These are phyloP conservation scores for Spialia ferax DNA, from an alignment of 2,888 invertebrate species.

Conservation along the genomic window DNA sequence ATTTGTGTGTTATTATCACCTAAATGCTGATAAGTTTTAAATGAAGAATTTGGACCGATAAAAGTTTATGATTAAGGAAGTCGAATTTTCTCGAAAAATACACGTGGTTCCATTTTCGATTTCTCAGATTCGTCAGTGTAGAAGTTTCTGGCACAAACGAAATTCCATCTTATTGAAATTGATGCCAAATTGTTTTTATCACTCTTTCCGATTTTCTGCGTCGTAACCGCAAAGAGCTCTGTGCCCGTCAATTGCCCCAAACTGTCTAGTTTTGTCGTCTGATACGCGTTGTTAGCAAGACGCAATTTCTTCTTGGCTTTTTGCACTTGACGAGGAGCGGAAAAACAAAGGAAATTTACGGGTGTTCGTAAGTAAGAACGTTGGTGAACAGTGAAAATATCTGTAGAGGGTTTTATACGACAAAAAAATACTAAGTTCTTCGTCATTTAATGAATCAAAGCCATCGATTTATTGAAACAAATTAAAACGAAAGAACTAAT, in stretches of 20 bases:
- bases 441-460: no score
- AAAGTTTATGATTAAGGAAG: no score
- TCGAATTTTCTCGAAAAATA: no score
- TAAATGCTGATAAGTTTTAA: no score
- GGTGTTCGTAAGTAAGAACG: neutral
- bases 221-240: neutral
- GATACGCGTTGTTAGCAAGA: constrained; percentile 4
- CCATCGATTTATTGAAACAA: no score
- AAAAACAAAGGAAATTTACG: neutral
- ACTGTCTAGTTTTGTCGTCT: neutral
- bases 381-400: neutral
- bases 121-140: no score
- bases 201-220: neutral
- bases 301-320: neutral
- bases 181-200: neutral
- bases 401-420: no score
- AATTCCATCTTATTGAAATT: neutral
- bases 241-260: neutral
- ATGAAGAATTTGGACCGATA: no score
- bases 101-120: no score
- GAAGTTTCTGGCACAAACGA: neutral
- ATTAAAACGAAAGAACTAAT: no score
- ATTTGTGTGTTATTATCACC: no score
- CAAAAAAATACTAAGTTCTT: no score
- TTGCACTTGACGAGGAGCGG: neutral